These are phyloP conservation scores for Cheilosia impressa DNA, from an alignment of 2,888 invertebrate species.

Conservation along the genomic window DNA sequence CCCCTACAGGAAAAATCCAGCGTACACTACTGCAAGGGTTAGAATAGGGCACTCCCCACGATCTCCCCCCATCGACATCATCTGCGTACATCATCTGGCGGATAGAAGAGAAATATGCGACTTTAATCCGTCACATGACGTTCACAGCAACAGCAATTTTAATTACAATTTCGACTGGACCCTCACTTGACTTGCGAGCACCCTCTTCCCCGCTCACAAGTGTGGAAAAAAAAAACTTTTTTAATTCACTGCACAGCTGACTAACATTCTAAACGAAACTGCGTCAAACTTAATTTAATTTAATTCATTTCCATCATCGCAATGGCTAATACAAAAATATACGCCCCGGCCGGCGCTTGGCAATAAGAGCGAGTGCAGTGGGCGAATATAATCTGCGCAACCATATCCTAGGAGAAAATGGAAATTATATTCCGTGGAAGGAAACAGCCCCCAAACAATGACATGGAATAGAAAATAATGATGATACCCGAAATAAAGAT, in stretches of 20 bases:
- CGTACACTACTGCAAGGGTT: too few relatives aligned
- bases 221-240: neutral
- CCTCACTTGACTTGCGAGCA: neutral
- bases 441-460: constrained; percentile 44
- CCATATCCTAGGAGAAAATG: constrained; percentile 45
- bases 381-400: constrained; percentile 40
- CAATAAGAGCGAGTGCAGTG: constrained; percentile 18
- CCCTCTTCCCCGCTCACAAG: neutral
- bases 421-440: constrained; percentile 56
- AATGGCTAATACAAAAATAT: neutral
- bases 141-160: too few relatives aligned
- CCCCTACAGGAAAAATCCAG: too few relatives aligned
- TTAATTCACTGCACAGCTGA: constrained; percentile 60
- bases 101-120: too few relatives aligned
- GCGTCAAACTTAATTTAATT: constrained; percentile 69
- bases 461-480: constrained; percentile 62
- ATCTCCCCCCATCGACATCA: too few relatives aligned
- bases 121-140: too few relatives aligned
- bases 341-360: neutral
- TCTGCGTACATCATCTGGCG: too few relatives aligned
- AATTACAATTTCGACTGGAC: neutral
- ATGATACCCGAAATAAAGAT: constrained; percentile 52
- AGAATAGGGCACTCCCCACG: too few relatives aligned
- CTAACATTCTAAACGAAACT: constrained; percentile 49
- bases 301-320: constrained; percentile 63